Evolutionary conservation across 2,113 vertebrate species (phyloP), one percentile per base, ranked within the genome.

Genomic region (Cheilinus undulatus): DNA sequence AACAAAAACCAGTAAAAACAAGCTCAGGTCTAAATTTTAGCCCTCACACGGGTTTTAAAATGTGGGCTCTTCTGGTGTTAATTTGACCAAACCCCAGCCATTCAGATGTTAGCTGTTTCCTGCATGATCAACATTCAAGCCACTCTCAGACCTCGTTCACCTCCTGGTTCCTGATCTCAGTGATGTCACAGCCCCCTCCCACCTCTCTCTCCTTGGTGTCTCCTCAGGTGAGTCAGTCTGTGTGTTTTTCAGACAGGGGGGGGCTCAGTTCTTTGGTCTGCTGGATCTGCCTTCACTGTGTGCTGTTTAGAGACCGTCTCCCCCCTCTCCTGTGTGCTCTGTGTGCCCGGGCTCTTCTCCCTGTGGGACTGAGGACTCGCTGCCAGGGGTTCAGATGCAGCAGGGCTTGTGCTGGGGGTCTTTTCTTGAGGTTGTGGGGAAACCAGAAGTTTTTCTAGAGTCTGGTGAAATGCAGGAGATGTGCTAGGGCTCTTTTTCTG

Each of bases 191-290:
- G 62, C 59, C 26, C 34, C n/a, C 38, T 48, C 30, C 60, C 69
- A 53, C 32, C 56, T 40, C 32, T 56, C 30, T 43, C 42, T 13
- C 45, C 50, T n/a, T 46, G 51, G 62, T 72, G 46, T 38, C 27
- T 50, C 49, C 48, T 70, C 22, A 69, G 69, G 71, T 89, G 49
- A 84, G 79, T 89, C 73, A 32, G 52, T 65, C 62, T 67, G 63
- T 74, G 64, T 84, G 52, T 87, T 69, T 78, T 58, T 91, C 84
- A 69, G 81, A 73, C 63, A 85, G 82, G 70, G 82, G n/a, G 73
- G 72, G 60, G 64, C 62, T 92, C 91, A 94, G 92, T 93, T 93
- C 93, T 93, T 92, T 93, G 91, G 88, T 93, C 89, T 87, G 88
- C 80, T 62, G 88, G 78, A 74, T 89, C 86, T 83, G 78, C 71